Conservation (phyloP, 2,888 invertebrate species). For the Tenthredo mesomela region DNA sequence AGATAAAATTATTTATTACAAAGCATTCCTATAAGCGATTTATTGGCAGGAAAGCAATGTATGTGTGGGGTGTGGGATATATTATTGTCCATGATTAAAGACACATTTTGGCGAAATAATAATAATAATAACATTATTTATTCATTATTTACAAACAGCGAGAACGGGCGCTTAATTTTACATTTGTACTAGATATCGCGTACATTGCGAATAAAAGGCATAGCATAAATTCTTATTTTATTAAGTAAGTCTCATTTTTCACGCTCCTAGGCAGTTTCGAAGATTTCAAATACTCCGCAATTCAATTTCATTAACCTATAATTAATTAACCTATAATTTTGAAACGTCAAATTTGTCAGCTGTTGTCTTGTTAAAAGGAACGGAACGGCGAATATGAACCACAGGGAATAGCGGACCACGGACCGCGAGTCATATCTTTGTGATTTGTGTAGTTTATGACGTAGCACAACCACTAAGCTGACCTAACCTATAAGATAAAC, state of each 20-base stretch:
- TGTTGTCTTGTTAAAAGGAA: neutral
- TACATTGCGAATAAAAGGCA: neutral
- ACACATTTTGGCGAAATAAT: neutral
- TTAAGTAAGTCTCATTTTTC: neutral
- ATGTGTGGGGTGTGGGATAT: neutral
- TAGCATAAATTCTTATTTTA: neutral
- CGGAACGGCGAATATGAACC: neutral
- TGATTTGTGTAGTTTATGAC: neutral
- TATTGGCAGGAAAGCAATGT: slow-evolving; percentile 44
- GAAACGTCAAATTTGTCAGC: neutral
- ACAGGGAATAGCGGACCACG: neutral
- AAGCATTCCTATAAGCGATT: slow-evolving; percentile 25
- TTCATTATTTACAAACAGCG: neutral
- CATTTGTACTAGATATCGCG: no score
- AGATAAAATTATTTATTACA: neutral
- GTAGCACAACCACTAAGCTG: neutral
- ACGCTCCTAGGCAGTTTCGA: neutral
- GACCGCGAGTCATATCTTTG: neutral
- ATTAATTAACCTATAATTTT: neutral
- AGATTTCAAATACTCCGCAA: neutral
- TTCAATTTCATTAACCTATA: neutral
- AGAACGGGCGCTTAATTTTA: no score
- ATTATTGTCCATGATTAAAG: neutral
- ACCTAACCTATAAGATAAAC: slow-evolving; percentile 25
- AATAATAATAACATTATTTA: neutral